Evolutionary conservation across 1,140 invertebrate species (phyloP).

Genomic region (Eufriesea mexicana): DNA sequence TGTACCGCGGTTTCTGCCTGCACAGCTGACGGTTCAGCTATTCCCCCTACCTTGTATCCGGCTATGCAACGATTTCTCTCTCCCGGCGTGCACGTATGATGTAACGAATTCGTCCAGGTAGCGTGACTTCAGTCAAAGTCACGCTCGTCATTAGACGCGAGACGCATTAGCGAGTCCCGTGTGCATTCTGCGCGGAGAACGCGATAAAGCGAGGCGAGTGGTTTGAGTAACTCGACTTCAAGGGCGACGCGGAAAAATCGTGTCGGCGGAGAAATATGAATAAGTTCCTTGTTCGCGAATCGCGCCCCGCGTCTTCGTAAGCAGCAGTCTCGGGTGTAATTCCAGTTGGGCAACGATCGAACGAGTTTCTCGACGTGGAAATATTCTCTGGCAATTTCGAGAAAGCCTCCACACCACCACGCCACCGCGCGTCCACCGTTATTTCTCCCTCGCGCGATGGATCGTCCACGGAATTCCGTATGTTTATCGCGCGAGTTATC

Average conservation of each 20-base stretch:
- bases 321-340: neutral
- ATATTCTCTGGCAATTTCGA: too few relatives aligned
- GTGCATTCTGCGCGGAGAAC: neutral
- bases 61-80: conserved; percentile 51
- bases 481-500: neutral
- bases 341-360: neutral
- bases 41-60: conserved; percentile 42
- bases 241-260: conserved; percentile 23
- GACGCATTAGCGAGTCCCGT: conserved; percentile 22
- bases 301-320: neutral
- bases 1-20: conserved; percentile 33
- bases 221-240: conserved; percentile 23
- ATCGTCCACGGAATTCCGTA: neutral
- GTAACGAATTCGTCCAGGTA: conserved; percentile 76
- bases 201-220: conserved; percentile 1
- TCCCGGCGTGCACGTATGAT: conserved; percentile 62
- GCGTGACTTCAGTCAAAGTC: conserved; percentile 68
- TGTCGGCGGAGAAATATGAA: conserved; percentile 19
- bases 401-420: too few relatives aligned
- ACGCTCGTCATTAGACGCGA: conserved; percentile 49
- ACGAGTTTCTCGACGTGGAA: neutral
- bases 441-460: neutral
- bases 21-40: conserved; percentile 35
- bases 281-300: conserved; percentile 15
- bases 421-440: too few relatives aligned